phyloP scores from a whole-genome alignment of 1,140 invertebrate genomes.

The Drosophila suzukii region DNA sequence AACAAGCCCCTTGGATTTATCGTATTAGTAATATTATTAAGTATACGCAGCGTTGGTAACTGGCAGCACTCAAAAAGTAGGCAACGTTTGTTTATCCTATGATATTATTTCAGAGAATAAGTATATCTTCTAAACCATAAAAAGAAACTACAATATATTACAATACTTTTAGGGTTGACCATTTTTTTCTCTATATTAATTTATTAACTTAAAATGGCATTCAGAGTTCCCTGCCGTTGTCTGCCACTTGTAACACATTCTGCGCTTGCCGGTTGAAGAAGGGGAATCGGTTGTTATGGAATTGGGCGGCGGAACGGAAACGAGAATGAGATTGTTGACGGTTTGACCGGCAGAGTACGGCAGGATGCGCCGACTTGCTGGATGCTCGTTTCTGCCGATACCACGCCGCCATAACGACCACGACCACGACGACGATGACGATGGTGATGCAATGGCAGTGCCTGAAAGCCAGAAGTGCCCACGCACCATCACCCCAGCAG shows the following conservation, averaged over 20 bases:
- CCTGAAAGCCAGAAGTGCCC: constrained; percentile 24
- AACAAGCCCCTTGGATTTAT: too few relatives aligned
- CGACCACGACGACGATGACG: constrained; percentile 44
- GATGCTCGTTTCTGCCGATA: constrained; percentile 18
- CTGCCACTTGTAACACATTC: constrained; percentile 78
- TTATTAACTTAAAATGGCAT: too few relatives aligned
- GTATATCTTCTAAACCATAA: too few relatives aligned
- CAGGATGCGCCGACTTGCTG: constrained; percentile 51
- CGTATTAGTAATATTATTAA: background rate
- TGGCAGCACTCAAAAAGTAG: background rate
- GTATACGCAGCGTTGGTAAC: background rate
- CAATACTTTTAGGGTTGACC: too few relatives aligned
- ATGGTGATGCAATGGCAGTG: constrained; percentile 50
- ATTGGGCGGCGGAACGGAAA: background rate
- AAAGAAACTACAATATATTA: too few relatives aligned
- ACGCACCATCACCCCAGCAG: constrained; percentile 4
- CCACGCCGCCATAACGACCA: constrained; percentile 31
- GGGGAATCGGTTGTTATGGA: background rate
- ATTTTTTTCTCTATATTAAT: too few relatives aligned
- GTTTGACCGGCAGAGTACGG: constrained; percentile 56
- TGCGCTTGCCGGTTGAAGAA: background rate
- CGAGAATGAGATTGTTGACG: constrained; percentile 18
- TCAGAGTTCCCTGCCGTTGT: constrained; percentile 3
- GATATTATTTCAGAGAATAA: background rate
- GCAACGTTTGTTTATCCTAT: background rate